A percentile compares a stretch with the other conserved stretches of the same genome.
Evolutionary conservation across 1,140 invertebrate species (phyloP).

Genomic region (Acromyrmex charruanus): DNA sequence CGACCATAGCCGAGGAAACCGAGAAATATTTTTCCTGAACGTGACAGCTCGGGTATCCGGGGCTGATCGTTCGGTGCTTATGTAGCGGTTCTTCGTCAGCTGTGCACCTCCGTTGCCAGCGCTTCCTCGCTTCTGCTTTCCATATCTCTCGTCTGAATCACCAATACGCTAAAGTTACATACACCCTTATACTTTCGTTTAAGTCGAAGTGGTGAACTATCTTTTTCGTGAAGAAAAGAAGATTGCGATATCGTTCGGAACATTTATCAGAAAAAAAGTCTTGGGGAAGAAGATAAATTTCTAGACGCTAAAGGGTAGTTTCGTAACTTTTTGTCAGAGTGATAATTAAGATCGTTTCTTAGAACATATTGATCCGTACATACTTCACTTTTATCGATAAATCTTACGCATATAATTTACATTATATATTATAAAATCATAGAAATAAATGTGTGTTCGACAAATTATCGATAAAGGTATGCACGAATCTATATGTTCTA

Average conservation of each 20-base stretch:
- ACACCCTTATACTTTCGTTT: slow-evolving; percentile 11
- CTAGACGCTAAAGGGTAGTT: background rate
- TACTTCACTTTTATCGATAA: too few relatives aligned
- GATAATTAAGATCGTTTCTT: background rate
- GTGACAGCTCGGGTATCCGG: slow-evolving; percentile 50
- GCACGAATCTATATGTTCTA: too few relatives aligned
- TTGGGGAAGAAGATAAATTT: background rate
- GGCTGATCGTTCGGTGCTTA: slow-evolving; percentile 57
- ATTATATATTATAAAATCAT: too few relatives aligned
- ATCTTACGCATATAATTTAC: too few relatives aligned
- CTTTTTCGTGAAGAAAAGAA: slow-evolving; percentile 29
- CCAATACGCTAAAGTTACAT: slow-evolving; percentile 51
- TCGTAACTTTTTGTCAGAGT: background rate
- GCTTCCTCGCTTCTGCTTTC: slow-evolving; percentile 49
- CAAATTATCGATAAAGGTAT: too few relatives aligned
- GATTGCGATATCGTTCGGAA: slow-evolving; percentile 15
- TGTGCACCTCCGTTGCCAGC: slow-evolving; percentile 18
- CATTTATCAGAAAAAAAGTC: slow-evolving; percentile 25
- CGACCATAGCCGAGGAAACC: slow-evolving; percentile 45
- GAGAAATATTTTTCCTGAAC: slow-evolving; percentile 64
- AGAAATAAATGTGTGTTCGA: too few relatives aligned
- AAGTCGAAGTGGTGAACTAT: slow-evolving; percentile 28
- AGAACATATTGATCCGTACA: background rate
- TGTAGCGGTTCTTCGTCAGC: slow-evolving; percentile 57
- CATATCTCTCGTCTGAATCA: slow-evolving; percentile 53